Percentiles rank a stretch among this genome's conserved stretches.
phyloP scores from a whole-genome alignment of 1,140 invertebrate genomes.

The Drosophila rhopaloa region DNA sequence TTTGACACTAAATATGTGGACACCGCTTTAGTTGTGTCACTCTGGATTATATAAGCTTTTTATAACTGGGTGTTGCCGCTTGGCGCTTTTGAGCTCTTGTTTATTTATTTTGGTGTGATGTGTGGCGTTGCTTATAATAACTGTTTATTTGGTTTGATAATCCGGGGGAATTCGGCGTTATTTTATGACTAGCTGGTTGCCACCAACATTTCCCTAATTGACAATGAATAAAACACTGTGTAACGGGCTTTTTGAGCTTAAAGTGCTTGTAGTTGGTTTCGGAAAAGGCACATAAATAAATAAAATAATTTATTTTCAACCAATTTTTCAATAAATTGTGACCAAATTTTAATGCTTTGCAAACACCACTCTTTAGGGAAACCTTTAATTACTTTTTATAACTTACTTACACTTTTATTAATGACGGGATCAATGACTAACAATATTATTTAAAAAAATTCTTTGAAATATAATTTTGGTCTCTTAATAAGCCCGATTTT shows the following conservation, averaged over 20 bases:
- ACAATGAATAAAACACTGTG: constrained; percentile 6
- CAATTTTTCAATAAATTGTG: no score
- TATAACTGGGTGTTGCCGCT: constrained; percentile 18
- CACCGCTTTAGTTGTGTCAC: constrained; percentile 62
- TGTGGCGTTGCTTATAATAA: constrained; percentile 31
- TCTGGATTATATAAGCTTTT: constrained; percentile 50
- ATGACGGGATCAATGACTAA: no score
- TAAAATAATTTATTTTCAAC: no score
- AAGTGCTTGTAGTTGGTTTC: not conserved
- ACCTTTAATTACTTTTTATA: no score
- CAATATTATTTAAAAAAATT: no score
- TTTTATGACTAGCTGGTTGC: not conserved
- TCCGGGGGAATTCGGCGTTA: constrained; percentile 24
- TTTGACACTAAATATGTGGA: constrained; percentile 73
- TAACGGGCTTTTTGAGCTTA: not conserved
- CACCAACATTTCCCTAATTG: constrained; percentile 1
- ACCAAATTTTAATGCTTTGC: no score
- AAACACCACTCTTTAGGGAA: no score
- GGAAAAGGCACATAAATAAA: no score
- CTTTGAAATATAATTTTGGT: no score
- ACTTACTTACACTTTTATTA: no score
- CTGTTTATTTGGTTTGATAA: constrained; percentile 61
- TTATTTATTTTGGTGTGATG: constrained; percentile 47
- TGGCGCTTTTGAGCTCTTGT: constrained; percentile 34
- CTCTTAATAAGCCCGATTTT: no score